A percentile compares a stretch with the other conserved stretches of the same genome.
phyloP scores from a whole-genome alignment of 2,888 invertebrate species.

The Bibio marci region DNA sequence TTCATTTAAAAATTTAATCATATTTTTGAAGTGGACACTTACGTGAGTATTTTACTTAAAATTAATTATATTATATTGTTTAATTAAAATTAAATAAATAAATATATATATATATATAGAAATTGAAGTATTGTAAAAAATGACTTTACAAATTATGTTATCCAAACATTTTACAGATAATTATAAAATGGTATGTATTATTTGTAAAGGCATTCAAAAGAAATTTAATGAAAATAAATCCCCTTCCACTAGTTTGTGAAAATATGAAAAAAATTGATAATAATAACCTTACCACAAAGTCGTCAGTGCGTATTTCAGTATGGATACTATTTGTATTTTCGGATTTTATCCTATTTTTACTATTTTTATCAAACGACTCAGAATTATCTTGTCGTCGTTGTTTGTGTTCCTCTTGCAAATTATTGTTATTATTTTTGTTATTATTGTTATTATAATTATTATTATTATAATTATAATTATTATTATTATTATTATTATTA shows the following conservation, averaged over 20 bases:
- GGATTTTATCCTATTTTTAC: slow-evolving; percentile 21
- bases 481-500: slow-evolving; percentile 2
- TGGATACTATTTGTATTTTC: slow-evolving; percentile 36
- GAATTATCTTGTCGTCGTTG: neutral
- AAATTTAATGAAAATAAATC: too few species aligned
- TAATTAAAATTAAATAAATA: too few species aligned
- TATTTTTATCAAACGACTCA: slow-evolving; percentile 1
- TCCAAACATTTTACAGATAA: too few species aligned
- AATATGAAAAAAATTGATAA: slow-evolving; percentile 18
- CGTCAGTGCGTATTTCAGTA: slow-evolving; percentile 51
- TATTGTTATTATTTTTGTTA: neutral
- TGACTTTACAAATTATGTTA: too few species aligned
- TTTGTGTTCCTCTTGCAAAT: neutral
- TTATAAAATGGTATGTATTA: too few species aligned
- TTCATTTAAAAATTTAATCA: too few species aligned
- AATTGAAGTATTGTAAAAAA: too few species aligned
- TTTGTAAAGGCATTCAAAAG: too few species aligned
- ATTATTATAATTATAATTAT: slow-evolving; percentile 1
- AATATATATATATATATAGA: too few species aligned
- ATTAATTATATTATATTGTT: too few species aligned
- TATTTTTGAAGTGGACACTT: too few species aligned
- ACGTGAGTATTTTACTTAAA: too few species aligned
- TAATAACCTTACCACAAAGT: slow-evolving; percentile 45
- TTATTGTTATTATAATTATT: neutral
- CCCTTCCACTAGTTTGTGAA: neutral